Evolutionary conservation across 2,113 vertebrate genomes (phyloP), one percentile per base, ranked within the genome.

Genomic region (Macrotus californicus): DNA sequence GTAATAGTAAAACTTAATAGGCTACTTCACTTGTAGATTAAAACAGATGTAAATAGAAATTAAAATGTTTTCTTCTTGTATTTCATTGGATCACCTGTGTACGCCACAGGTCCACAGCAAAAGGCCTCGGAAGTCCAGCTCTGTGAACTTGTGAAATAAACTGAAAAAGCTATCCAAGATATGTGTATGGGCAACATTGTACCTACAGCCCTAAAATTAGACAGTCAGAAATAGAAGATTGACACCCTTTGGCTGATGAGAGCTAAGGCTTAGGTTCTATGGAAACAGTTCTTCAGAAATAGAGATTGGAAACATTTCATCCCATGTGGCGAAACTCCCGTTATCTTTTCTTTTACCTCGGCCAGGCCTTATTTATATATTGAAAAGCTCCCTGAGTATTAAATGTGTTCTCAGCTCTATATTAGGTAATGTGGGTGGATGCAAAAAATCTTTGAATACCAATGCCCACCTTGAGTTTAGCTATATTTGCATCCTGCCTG

Each of bases 281-380:
- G 77, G 82, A 93, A 76, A 89, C 3, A 59, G 66, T 77, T 82
- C 34, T 94, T 89, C 91, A 34, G 82, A 93, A 88, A 61, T 34
- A 89, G 43, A 70, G n/a, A 59, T 66, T 36, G 50, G 67, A 76
- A 82, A 81, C 64, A 70, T 29, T 82, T 11, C 26, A 88, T 76
- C 31, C 66, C 46, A n/a, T 36, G 59, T 48, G 61, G 59, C 34
- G 92, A 90, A 43, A 89, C 67, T 93, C 18, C 50, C 34, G 36
- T 72, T 36, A 75, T 61, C 19, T 73, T 83, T 85, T 83, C 54
- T 67, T 93, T 75, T 90, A 72, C 46, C 14, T 91, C 56, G 66
- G n/a, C 10, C n/a, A 77, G 66, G 29, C 13, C 54, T 39, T 72
- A 50, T 31, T 81, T 93, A 83, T 61, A 52, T 31, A 22, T 61